Evolutionary conservation across 2,113 vertebrate species (phyloP).

Genomic region (Bagarius yarrelli): DNA sequence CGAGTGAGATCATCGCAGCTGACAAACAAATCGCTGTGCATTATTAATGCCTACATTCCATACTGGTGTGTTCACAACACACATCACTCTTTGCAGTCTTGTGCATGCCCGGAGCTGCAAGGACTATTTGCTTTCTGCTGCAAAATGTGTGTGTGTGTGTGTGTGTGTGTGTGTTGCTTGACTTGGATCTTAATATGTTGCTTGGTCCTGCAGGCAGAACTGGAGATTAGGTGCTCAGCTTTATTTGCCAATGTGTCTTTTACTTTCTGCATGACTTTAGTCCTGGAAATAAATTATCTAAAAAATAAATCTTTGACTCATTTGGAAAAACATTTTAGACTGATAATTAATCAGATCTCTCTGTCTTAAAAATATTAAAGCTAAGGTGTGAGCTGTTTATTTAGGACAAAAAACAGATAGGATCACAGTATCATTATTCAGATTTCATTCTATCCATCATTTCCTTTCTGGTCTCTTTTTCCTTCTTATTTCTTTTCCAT

Average conservation of each 20-base stretch:
- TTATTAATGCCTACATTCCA: conserved; percentile 49
- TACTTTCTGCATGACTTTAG: not conserved
- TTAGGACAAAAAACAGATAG: not conserved
- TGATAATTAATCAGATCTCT: not conserved
- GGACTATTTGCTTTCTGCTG: conserved; percentile 36
- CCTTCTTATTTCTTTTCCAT: conserved; percentile 39
- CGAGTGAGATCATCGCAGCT: conserved; percentile 26
- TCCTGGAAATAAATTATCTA: not conserved
- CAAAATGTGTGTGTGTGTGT: conserved; percentile 20
- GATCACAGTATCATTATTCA: not conserved
- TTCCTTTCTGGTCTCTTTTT: conserved; percentile 8
- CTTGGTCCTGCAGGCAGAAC: conserved; percentile 43
- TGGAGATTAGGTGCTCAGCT: conserved; percentile 43
- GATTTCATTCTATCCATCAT: not conserved
- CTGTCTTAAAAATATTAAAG: not conserved
- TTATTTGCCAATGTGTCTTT: conserved; percentile 17
- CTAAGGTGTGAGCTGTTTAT: no score
- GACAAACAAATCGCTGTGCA: conserved; percentile 40
- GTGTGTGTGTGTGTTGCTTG: conserved; percentile 19
- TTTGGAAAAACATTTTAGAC: conserved; percentile 1
- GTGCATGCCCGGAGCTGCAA: conserved; percentile 28
- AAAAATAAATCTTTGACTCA: not conserved
- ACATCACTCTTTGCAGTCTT: conserved; percentile 30
- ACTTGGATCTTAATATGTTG: conserved; percentile 35
- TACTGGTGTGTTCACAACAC: conserved; percentile 29